A percentile compares a stretch with the other conserved stretches of the same genome.
phyloP scores from a whole-genome alignment of 2,113 vertebrate species.

The Mohoua ochrocephala region DNA sequence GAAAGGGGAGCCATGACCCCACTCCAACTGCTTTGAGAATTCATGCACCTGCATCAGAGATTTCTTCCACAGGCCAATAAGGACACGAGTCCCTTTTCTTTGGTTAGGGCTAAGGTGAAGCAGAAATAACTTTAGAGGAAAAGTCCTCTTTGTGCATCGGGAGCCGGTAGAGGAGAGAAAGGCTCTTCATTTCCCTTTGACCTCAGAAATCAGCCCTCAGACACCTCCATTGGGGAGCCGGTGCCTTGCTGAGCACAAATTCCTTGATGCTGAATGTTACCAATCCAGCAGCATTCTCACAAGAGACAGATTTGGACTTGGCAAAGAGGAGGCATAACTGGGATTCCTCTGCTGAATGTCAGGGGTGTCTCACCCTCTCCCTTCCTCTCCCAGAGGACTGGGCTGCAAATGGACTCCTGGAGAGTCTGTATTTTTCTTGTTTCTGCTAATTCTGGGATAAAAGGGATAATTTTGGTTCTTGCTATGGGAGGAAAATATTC shows the following conservation, averaged over 20 bases:
- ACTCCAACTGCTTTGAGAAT: not conserved
- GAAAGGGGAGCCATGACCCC: not conserved
- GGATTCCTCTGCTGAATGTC: not conserved
- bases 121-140: not conserved
- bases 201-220: not conserved
- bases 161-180: not conserved
- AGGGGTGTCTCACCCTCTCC: not conserved
- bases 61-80: not conserved
- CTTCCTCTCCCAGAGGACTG: not conserved
- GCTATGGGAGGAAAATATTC: not conserved
- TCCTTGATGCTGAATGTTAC: not conserved
- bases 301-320: constrained; percentile 2
- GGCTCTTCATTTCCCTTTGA: not conserved
- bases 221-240: not conserved
- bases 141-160: not conserved
- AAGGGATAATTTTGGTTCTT: not conserved
- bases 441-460: not conserved
- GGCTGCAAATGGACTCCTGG: not conserved
- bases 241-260: not conserved
- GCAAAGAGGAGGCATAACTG: constrained; percentile 1
- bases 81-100: not conserved
- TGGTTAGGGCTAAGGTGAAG: not conserved
- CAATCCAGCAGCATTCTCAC: not conserved
- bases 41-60: not conserved
- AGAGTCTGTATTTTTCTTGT: not conserved